phyloP scores from a whole-genome alignment of 2,113 vertebrate species.

The Mesocricetus auratus region DNA sequence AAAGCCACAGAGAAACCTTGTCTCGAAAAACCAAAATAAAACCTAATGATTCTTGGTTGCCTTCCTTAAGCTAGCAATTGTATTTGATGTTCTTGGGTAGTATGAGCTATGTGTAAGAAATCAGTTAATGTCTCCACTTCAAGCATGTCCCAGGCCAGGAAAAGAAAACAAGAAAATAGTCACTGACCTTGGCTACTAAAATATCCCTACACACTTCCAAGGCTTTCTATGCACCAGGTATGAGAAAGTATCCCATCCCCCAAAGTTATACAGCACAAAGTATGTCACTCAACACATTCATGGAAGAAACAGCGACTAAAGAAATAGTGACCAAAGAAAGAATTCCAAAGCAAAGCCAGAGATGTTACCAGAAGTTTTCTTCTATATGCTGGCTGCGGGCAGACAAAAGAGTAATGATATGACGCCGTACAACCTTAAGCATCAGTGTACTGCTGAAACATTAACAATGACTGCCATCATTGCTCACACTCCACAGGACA shows the following conservation, averaged over 20 bases:
- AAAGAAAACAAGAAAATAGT: not conserved
- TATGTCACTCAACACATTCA: not conserved
- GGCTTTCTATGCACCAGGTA: not conserved
- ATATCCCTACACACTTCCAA: not conserved
- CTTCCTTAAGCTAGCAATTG: constrained; percentile 42
- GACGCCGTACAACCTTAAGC: rapidly evolving
- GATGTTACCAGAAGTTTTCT: not conserved
- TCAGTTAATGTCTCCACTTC: not conserved
- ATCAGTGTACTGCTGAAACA: not conserved
- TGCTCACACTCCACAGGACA: not conserved
- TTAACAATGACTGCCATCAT: not conserved
- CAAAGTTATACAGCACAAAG: not conserved
- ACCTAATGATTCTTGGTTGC: not conserved
- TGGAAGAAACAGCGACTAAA: not conserved
- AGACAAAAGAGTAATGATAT: not conserved
- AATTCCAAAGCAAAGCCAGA: not conserved
- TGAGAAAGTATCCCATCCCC: not conserved
- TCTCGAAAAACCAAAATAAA: too few species aligned
- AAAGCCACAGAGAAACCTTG: too few species aligned
- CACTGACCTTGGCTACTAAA: not conserved
- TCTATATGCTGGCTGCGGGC: not conserved
- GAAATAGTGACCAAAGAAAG: not conserved
- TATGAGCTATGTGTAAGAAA: not conserved
- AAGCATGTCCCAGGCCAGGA: not conserved
- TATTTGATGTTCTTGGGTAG: not conserved